Percentiles rank a stretch among this genome's conserved stretches.
Conservation (phyloP, 2,888 invertebrate species). For the Amorpha juglandis region DNA sequence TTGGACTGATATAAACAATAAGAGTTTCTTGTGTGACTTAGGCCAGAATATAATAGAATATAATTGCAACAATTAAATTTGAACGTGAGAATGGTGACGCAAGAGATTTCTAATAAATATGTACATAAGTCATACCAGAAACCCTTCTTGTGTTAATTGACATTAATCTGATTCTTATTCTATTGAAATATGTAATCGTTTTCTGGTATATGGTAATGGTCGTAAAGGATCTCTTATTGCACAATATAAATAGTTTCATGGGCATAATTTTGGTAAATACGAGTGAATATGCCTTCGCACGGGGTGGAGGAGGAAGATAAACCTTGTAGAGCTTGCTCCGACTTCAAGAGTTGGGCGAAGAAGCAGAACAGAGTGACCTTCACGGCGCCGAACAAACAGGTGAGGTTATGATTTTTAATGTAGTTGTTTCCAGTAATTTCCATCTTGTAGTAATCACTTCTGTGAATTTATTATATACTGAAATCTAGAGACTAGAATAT, state of each 20-base stretch:
- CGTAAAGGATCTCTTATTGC: constrained; percentile 44
- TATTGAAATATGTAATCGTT: too few relatives aligned
- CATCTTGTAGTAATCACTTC: background rate
- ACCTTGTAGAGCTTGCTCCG: constrained; percentile 88
- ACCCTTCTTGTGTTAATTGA: too few relatives aligned
- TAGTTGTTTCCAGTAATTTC: constrained; percentile 37
- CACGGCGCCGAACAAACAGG: constrained; percentile 55
- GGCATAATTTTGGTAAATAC: constrained; percentile 38
- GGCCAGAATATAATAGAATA: too few relatives aligned
- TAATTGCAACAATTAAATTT: too few relatives aligned
- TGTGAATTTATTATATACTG: too few relatives aligned
- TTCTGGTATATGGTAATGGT: background rate
- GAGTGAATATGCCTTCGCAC: constrained; percentile 62
- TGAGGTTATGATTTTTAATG: constrained; percentile 54
- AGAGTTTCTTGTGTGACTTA: too few relatives aligned
- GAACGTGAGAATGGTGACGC: too few relatives aligned
- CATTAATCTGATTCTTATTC: too few relatives aligned
- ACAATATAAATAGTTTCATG: constrained; percentile 52
- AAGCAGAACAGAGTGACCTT: constrained; percentile 75
- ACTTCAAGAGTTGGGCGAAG: constrained; percentile 89
- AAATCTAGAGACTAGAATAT: too few relatives aligned
- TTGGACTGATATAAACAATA: too few relatives aligned
- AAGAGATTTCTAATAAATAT: too few relatives aligned
- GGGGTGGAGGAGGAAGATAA: constrained; percentile 73
- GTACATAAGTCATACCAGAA: too few relatives aligned